Base-by-base conservation (phyloP, 2,113 vertebrate genomes). In the Pithys albifrons region DNA sequence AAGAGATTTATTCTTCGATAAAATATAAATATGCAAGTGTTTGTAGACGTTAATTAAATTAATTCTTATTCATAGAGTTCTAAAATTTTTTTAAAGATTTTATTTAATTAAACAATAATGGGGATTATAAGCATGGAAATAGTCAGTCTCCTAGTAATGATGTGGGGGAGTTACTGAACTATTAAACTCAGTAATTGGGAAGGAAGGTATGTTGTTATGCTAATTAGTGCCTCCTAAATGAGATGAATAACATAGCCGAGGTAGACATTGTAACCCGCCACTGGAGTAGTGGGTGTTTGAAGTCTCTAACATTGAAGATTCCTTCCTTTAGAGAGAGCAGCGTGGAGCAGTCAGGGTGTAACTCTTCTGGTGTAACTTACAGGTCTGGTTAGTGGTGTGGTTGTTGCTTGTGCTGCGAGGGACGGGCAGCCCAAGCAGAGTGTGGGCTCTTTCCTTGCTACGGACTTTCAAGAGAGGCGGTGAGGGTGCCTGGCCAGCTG, bases 391-490 rank as follows among this genome's bases (percentile, higher is more conserved):
- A 37, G 71, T 58, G 33, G 5, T 61, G 37, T 5, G 3, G 17
- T 46, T 74, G 57, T 55, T 80, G 11, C 46, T 70, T 76, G 23
- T n/a, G 48, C 70, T 65, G 48, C n/a, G 29, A 19, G 31, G 70
- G 45, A 48, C n/a, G 20, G 22, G 48, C 71, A 57, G 48, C 35
- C 20, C 25, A 31, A 61, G 73, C 52, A 24, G 14, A 28, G 15
- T 3, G 33, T 18, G 9, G 45, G 39, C 1, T 2, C 6, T 58
- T 72, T 29, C 39, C 37, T 72, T 29, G 11, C 7, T 37, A 4
- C 0, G 2, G 43, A 6, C 46, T 67, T 88, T 27, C 2, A 59
- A 2, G 58, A 3, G 35, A 64, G 48, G 17, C 72, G 52, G 9
- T 91, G 71, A 65, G 85, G 35, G 3, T 85, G 35, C 61, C 22